Evolutionary conservation across 2,113 vertebrate genomes (phyloP), one percentile per base, ranked within the genome.

Genomic region (Scophthalmus maximus): DNA sequence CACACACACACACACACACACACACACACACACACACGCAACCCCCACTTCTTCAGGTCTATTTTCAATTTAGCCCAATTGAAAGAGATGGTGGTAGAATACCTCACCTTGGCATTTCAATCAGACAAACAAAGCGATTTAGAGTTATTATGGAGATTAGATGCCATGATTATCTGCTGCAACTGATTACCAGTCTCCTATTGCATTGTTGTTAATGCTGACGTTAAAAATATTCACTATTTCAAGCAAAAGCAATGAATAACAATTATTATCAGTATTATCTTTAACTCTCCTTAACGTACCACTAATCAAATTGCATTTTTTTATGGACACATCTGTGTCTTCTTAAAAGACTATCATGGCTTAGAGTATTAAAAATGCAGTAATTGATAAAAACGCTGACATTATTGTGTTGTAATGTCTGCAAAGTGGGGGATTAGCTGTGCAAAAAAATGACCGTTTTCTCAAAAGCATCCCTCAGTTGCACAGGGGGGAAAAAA

Each of bases 1-100:
- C n/a, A n/a, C n/a, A n/a, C n/a, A n/a, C n/a, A n/a, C n/a, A n/a
- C n/a, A n/a, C n/a, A n/a, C n/a, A n/a, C n/a, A n/a, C n/a, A n/a
- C n/a, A n/a, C n/a, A n/a, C n/a, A n/a, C n/a, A n/a, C n/a, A n/a
- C n/a, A n/a, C 53, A 18, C 40, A 26, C 61, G 25, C 49, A 6
- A 5, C 58, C 55, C 51, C 29, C 22, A 7, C 29, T 17, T 47
- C 32, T n/a, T 47, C 6, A 32, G 47, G 69, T 79, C 57, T 68
- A 63, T 63, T 88, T 73, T 79, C 66, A 67, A 64, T 61, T 68
- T 38, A 74, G 55, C 50, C 46, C 55, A 38, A 67, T 82, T 81
- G n/a, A 78, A 70, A 73, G 75, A 87, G 86, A 86, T 82, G 70
- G 64, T 60, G 59, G 42, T 68, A 46, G 52, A 84, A 74, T 61